phyloP scores from a whole-genome alignment of 2,113 vertebrate genomes.

The Halichoerus grypus region DNA sequence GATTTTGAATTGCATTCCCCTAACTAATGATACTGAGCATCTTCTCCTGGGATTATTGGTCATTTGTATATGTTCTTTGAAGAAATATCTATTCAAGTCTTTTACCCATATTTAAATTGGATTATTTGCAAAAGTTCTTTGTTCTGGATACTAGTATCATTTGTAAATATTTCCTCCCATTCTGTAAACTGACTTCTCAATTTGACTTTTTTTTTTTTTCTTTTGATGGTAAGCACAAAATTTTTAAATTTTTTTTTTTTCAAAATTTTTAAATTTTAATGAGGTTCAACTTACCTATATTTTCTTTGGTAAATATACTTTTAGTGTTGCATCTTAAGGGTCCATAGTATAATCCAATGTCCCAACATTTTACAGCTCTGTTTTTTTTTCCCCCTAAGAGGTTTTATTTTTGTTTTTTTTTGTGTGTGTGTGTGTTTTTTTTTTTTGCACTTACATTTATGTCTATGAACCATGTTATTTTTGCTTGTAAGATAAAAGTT shows the following conservation, averaged over 20 bases:
- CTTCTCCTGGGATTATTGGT: background rate
- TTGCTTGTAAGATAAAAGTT: background rate
- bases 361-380: background rate
- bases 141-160: background rate
- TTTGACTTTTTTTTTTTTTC: background rate
- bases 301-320: background rate
- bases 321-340: background rate
- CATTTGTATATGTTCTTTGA: background rate
- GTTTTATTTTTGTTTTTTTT: no score
- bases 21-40: background rate
- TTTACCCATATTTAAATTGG: background rate
- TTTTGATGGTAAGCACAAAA: background rate
- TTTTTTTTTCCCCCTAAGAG: background rate
- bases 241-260: background rate
- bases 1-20: background rate
- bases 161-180: background rate
- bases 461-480: background rate
- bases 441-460: background rate
- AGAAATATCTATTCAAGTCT: background rate
- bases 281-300: background rate
- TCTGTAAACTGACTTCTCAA: background rate
- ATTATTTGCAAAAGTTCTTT: background rate
- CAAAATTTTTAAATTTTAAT: background rate
- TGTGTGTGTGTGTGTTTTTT: no score
- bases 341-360: background rate